Evolutionary conservation across 2,797 vertebrate genomes (phyloP).

Genomic region (Gallinago solitaria): DNA sequence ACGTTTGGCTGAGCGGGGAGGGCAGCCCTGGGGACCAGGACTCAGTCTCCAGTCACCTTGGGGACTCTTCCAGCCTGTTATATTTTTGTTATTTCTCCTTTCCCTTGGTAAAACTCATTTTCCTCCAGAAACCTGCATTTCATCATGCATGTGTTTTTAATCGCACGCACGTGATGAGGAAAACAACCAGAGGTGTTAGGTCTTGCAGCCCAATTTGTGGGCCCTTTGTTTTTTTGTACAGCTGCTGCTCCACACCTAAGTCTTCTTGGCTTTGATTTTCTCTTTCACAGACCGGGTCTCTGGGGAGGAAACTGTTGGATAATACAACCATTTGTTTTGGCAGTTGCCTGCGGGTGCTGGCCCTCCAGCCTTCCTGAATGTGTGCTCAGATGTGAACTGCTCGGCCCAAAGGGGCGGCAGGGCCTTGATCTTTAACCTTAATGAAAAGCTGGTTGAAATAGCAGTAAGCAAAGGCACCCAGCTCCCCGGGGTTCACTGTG

Average conservation of each 20-base stretch:
- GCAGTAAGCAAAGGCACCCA: neutral
- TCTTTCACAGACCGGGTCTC: neutral
- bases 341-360: neutral
- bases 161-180: neutral
- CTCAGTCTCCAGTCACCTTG: neutral
- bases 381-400: neutral
- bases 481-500: accelerated
- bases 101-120: neutral
- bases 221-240: neutral
- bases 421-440: neutral
- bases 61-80: neutral
- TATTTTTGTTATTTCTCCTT: neutral
- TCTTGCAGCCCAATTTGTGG: neutral
- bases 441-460: neutral
- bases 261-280: neutral
- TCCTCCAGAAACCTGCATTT: neutral
- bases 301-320: slow-evolving; percentile 12
- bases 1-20: neutral
- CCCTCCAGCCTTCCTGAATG: neutral
- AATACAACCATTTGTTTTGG: slow-evolving; percentile 40
- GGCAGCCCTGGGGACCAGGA: neutral
- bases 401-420: neutral
- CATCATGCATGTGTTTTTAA: neutral
- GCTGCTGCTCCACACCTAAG: neutral
- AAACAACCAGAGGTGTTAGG: neutral